Base-by-base conservation (phyloP, 1,140 invertebrate species). In the Achatina immaculata region DNA sequence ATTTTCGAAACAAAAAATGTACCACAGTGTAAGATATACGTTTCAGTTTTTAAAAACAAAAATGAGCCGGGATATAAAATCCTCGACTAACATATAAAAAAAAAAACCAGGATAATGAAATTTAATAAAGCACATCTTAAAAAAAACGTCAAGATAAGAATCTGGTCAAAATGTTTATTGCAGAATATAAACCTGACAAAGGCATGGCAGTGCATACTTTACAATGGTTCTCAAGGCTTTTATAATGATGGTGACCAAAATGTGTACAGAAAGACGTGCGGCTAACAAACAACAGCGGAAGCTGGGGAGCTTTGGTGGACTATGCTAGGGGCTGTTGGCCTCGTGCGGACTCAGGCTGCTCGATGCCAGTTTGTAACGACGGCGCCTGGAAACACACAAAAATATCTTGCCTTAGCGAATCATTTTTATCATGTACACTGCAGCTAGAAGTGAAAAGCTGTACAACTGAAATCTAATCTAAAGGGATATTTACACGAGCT, bases 321-420 rank as follows among this genome's bases (percentile, higher is more conserved):
- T 80, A 85, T 85, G 84, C 84, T 85, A 83, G 45, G 88, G 87
- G 45, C 87, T 88, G 16, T 87, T 86, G 31, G 87, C 86, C 76
- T 87, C 86, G 48, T 86, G 85, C 72, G 86, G 87, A 84, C 88
- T 89, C 77, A 86, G 83, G 74, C 85, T 88, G 83, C 84, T 83
- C 74, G 87, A 88, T 68, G 88, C 87, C 87, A 88, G 85, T 85
- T 89, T 89, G 84, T 89, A 89, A 68, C 88, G 88, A 81, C 88
- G 87, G 82, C 87, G 86, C 84, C 88, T 89, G 88, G 83, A 88
- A 51, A 88, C 80, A 86, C 78, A 80, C 78, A 84, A 83, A 72
- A 80, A 72, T 62, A 78, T n/a, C n/a, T n/a, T n/a, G n/a, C n/a
- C n/a, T n/a, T n/a, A n/a, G n/a, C n/a, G n/a, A n/a, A n/a, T n/a